These are phyloP conservation scores for Seriola aureovittata DNA, from an alignment of 2,113 vertebrate species.

Conservation along the genomic window DNA sequence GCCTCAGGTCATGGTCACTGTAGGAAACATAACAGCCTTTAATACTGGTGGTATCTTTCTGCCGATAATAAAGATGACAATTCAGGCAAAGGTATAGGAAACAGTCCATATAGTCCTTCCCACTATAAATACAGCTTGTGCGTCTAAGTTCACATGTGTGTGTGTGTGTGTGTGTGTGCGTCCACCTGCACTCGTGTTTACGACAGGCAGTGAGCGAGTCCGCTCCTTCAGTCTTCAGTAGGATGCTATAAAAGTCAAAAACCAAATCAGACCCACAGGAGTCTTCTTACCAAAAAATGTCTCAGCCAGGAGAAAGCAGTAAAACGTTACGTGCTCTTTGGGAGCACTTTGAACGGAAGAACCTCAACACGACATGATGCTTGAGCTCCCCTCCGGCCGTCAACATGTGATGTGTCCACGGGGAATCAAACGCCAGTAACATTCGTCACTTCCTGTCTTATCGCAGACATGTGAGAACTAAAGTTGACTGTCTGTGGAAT, in stretches of 20 bases:
- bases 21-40: conserved; percentile 56
- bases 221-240: conserved; percentile 67
- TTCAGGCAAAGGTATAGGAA: conserved; percentile 62
- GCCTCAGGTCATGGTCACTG: conserved; percentile 65
- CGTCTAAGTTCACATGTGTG: not conserved
- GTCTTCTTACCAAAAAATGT: conserved; percentile 66
- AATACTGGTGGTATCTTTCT: conserved; percentile 45
- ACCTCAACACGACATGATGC: conserved; percentile 64
- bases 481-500: conserved; percentile 30
- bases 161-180: conserved; percentile 18
- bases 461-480: conserved; percentile 18
- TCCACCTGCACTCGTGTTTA: conserved; percentile 56
- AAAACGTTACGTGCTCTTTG: conserved; percentile 76
- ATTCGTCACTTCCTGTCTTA: conserved; percentile 51
- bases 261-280: conserved; percentile 72
- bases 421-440: conserved; percentile 39
- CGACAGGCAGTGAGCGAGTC: conserved; percentile 49
- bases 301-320: conserved; percentile 75
- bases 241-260: conserved; percentile 72
- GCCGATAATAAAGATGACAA: conserved; percentile 64
- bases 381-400: conserved; percentile 45
- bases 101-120: conserved; percentile 44
- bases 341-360: conserved; percentile 73
- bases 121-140: conserved; percentile 40
- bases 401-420: conserved; percentile 37